Base-by-base conservation (phyloP, 2,797 vertebrate species). In the Garrulus glandarius region DNA sequence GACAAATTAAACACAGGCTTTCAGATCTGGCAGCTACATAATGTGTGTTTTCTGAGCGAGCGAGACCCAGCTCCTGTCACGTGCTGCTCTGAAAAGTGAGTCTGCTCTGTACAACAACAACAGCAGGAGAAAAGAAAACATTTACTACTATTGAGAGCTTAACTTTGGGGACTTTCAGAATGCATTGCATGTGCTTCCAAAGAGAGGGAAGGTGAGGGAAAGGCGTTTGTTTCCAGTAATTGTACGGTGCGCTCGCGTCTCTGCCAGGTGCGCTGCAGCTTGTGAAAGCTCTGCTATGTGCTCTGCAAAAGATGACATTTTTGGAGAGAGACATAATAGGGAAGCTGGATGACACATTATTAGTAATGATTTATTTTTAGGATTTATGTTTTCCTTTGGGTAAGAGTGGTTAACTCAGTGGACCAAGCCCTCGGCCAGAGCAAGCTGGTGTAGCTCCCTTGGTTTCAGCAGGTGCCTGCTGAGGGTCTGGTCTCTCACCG, bases 231-330 rank as follows among this genome's bases (percentile, higher is more conserved):
- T 87, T 60, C 49, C 93, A 75, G 20, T 95, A 97, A 97, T 96
- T 94, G 93, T 20, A 95, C 15, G 47, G 74, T 22, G 63, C 72
- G 29, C 84, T 90, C 21, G 3, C 88, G 80, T 83, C 56, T 49
- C 89, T 92, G 79, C 87, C 87, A 96, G 94, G 90, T 97, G 94
- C 21, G 3, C 92, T 78, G 39, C 83, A 84, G 83, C 93, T 95
- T 77, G 43, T 91, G 90, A 95, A 96, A 96, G 93, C 68, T 81
- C 91, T 82, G 96, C 68, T 78, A 81, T 96, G 84, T 96, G 60
- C 80, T 93, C 57, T 85, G 83, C 67, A 56, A 65, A 79, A 96
- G 60, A 76, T 77, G 49, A 71, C 94, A 91, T 94, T 97, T 96
- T 90, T 70, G 41, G 69, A 67, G 75, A 81, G 79, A 47, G 59